phyloP scores from a whole-genome alignment of 92 coral and sea anemone genomes.

The Chrysogorgia sp. region DNA sequence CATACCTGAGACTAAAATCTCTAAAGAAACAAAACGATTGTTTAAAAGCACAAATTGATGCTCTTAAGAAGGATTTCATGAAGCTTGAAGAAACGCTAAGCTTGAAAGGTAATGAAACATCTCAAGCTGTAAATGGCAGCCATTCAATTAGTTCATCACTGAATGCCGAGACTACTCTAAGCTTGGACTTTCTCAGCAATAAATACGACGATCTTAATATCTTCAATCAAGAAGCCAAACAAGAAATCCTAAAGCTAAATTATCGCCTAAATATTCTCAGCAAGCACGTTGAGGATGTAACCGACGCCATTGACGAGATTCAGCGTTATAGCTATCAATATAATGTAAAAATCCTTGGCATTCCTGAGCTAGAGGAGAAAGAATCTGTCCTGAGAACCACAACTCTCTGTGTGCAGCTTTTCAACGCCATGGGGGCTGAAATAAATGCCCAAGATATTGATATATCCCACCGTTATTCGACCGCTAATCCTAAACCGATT shows the following conservation, averaged over 20 bases:
- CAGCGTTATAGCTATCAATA: constrained; percentile 45
- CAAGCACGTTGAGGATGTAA: constrained; percentile 32
- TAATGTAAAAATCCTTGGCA: constrained; percentile 41
- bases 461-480: not conserved
- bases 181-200: no score
- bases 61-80: constrained; percentile 33
- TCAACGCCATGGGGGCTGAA: constrained; percentile 6
- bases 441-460: not conserved
- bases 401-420: not conserved
- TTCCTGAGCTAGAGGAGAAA: constrained; percentile 29
- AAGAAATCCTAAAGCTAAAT: constrained; percentile 21
- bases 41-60: constrained; percentile 14
- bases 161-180: no score
- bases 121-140: not conserved
- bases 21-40: no score
- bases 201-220: constrained; percentile 28
- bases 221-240: constrained; percentile 40
- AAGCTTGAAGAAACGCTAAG: constrained; percentile 11
- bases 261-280: constrained; percentile 11
- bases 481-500: not conserved
- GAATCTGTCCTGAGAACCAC: constrained; percentile 23
- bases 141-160: not conserved
- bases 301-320: constrained; percentile 37
- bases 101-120: not conserved
- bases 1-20: constrained; percentile 22